Evolutionary conservation across 2,113 vertebrate species (phyloP).

Genomic region (Xyrauchen texanus): DNA sequence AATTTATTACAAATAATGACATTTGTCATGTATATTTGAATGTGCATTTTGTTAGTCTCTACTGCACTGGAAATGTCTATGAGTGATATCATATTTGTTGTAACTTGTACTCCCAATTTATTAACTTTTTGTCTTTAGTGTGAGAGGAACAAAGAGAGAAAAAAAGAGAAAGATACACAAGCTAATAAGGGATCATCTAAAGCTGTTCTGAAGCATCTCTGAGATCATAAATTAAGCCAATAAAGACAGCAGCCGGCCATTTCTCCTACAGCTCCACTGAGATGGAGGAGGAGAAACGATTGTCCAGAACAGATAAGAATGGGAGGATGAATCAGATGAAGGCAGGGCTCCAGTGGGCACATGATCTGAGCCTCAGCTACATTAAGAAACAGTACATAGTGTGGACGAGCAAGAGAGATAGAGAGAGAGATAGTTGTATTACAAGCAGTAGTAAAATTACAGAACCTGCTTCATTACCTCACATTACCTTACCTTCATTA

Average conservation of each 20-base stretch:
- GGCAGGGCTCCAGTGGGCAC: background rate
- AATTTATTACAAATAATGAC: too few relatives aligned
- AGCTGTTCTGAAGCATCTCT: background rate
- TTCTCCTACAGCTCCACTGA: background rate
- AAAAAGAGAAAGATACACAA: background rate
- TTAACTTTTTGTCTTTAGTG: too few relatives aligned
- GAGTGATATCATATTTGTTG: too few relatives aligned
- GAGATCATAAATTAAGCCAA: slow-evolving; percentile 6
- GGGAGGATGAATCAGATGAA: slow-evolving; percentile 1
- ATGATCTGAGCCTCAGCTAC: background rate
- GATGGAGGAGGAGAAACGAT: slow-evolving; percentile 14
- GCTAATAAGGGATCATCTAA: background rate
- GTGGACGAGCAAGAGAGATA: background rate
- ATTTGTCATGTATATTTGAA: too few relatives aligned
- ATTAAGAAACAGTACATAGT: background rate
- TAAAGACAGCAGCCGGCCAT: slow-evolving; percentile 12
- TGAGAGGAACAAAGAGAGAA: background rate
- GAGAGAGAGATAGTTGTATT: background rate
- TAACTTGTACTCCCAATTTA: too few relatives aligned
- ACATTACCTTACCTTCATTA: background rate
- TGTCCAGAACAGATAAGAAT: slow-evolving; percentile 21
- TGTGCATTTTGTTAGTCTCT: too few relatives aligned
- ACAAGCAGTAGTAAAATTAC: background rate
- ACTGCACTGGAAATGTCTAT: too few relatives aligned
- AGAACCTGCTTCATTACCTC: background rate